Conservation (phyloP, 2,888 invertebrate genomes). For the Archaeoteleia sp. region DNA sequence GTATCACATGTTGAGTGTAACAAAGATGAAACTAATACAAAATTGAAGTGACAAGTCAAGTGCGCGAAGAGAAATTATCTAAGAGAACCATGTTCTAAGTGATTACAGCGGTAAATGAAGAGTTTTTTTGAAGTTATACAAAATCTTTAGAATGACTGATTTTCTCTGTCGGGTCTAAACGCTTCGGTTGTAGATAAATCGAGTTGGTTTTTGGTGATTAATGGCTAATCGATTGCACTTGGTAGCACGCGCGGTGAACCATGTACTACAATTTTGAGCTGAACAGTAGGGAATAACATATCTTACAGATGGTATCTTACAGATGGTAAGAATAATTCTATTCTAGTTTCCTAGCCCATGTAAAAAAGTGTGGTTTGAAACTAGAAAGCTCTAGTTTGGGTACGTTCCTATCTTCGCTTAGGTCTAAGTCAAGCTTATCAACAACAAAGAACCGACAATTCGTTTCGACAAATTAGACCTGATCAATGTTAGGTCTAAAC, state of each 20-base stretch:
- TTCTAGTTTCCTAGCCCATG: no score
- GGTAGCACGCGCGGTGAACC: conserved; percentile 43
- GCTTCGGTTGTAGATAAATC: conserved; percentile 41
- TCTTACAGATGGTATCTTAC: no score
- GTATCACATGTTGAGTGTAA: background rate
- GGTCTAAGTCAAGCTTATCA: no score
- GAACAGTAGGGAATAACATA: conserved; percentile 9
- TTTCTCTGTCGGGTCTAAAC: conserved; percentile 27
- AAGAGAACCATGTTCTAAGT: conserved; percentile 24
- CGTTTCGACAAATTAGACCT: no score
- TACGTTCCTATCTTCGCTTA: no score
- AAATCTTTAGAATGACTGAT: conserved; percentile 19
- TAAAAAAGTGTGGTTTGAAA: no score
- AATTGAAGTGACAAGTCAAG: no score
- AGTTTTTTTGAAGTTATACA: conserved; percentile 21
- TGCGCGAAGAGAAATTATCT: conserved; percentile 8
- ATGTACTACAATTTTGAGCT: conserved; percentile 4
- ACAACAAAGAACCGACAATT: no score
- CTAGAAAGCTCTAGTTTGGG: no score
- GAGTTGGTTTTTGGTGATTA: conserved; percentile 38
- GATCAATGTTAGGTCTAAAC: no score
- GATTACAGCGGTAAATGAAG: conserved; percentile 8
- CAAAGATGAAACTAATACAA: no score
- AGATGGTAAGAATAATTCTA: no score
- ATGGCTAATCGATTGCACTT: conserved; percentile 47